Evolutionary conservation across 64 coral and sea anemone species (phyloP), one percentile per base, ranked within the genome.

Genomic region (Astreopora myriophthalma): DNA sequence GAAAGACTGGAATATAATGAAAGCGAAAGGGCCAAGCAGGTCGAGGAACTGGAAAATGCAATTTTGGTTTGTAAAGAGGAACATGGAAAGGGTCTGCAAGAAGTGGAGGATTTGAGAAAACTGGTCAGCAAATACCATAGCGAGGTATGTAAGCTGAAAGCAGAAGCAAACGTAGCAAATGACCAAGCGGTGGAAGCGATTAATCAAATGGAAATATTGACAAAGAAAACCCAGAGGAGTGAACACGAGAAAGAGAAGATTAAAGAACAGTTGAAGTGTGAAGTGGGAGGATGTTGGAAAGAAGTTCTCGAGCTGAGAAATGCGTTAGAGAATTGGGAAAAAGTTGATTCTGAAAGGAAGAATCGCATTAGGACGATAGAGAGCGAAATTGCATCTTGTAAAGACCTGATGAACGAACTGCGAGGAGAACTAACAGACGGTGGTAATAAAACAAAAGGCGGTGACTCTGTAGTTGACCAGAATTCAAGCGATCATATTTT

Each of bases 141-240:
- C 28, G 86, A 93, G 65, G 71, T 84, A 79, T 35, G 25, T 26
- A 93, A 86, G 33, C 79, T 93, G 2, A 87, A 79, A 19, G 65
- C 25, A 19, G 71, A 96, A 28, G 62, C 74, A 23, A 76, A 78
- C n/a, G 52, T 62, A 24, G 55, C 91, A 49, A 90, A 89, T 48
- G 79, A 93, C 85, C 78, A 76, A 36, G 72, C 85, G 17, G 25
- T 92, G 8, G 91, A 96, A 77, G 85, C 69, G 0, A 55, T 71
- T 8, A 87, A 66, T 40, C 91, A 96, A 46, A 69, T 93, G 79
- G 79, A 86, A 24, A 19, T 93, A 72, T 96, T 92, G 86, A 74
- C 84, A 92, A 72, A 75, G 63, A 96, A 85, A 74, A 81, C 78
- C 0, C 71, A 93, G 89, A 73, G 86, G 31, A 65, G 76, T 39